These are phyloP conservation scores for Fissipunctia ypsillon DNA, from an alignment of 2,888 invertebrate genomes.

Conservation along the genomic window DNA sequence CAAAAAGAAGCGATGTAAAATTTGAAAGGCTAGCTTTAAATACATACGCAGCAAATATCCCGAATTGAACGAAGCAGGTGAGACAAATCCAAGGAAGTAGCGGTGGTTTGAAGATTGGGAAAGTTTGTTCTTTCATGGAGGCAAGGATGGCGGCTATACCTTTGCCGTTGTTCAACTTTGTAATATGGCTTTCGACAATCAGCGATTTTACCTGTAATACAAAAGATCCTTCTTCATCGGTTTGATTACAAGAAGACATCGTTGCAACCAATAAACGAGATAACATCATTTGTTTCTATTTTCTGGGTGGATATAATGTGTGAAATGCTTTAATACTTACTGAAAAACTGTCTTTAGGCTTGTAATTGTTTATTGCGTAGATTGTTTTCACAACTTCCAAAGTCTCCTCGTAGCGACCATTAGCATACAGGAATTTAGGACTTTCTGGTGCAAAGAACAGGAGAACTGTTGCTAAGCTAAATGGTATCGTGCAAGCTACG, in stretches of 20 bases:
- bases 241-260: background rate
- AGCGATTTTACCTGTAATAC: slow-evolving; percentile 79
- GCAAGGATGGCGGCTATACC: slow-evolving; percentile 79
- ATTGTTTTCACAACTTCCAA: slow-evolving; percentile 85
- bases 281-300: background rate
- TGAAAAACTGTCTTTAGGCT: slow-evolving; percentile 76
- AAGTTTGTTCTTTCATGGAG: slow-evolving; percentile 90
- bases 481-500: slow-evolving; percentile 92
- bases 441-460: slow-evolving; percentile 93
- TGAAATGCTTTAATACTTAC: slow-evolving; percentile 71
- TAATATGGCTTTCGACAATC: slow-evolving; percentile 70
- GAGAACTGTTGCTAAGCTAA: slow-evolving; percentile 91
- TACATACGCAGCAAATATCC: slow-evolving; percentile 92
- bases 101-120: slow-evolving; percentile 89
- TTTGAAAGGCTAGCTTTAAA: slow-evolving; percentile 35
- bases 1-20: background rate
- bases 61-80: slow-evolving; percentile 91
- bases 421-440: slow-evolving; percentile 93
- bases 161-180: slow-evolving; percentile 67
- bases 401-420: slow-evolving; percentile 91
- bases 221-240: slow-evolving; percentile 25
- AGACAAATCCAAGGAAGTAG: slow-evolving; percentile 89
- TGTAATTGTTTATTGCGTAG: slow-evolving; percentile 78
- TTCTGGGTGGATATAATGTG: background rate
- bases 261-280: background rate